Conservation (phyloP, 1,140 invertebrate genomes). For the Heliconius hermathena region DNA sequence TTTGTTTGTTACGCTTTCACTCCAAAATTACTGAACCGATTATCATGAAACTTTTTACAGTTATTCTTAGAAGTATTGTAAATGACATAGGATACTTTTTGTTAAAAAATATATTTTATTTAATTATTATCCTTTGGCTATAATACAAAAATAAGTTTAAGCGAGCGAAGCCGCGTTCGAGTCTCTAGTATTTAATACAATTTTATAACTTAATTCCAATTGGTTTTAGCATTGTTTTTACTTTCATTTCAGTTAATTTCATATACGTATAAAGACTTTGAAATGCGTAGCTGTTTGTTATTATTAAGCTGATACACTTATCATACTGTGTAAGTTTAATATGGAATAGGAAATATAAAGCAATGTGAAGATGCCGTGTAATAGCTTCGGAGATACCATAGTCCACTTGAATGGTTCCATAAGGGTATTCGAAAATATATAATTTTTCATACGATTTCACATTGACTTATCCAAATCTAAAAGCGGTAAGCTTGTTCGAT, state of each 20-base stretch:
- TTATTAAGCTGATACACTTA: not conserved
- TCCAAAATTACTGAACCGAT: no score
- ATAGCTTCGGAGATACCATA: conserved; percentile 51
- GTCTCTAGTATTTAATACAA: no score
- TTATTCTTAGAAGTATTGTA: no score
- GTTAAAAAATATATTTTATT: no score
- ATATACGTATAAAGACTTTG: not conserved
- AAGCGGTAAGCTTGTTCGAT: conserved; percentile 5
- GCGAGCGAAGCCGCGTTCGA: no score
- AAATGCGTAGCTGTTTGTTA: not conserved
- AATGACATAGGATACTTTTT: no score
- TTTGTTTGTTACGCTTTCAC: not conserved
- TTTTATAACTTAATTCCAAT: no score
- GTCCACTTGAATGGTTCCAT: conserved; percentile 59
- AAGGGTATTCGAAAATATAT: conserved; percentile 70
- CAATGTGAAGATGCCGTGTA: conserved; percentile 58
- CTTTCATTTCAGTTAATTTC: not conserved
- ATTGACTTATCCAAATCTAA: conserved; percentile 33
- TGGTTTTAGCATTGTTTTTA: no score
- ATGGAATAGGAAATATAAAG: not conserved
- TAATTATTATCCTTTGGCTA: no score
- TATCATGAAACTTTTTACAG: no score
- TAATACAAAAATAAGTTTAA: no score
- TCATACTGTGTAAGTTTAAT: not conserved
- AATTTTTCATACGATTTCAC: conserved; percentile 79